These are phyloP conservation scores for Schizaphis graminum DNA, from an alignment of 2,888 invertebrate species.

Conservation along the genomic window DNA sequence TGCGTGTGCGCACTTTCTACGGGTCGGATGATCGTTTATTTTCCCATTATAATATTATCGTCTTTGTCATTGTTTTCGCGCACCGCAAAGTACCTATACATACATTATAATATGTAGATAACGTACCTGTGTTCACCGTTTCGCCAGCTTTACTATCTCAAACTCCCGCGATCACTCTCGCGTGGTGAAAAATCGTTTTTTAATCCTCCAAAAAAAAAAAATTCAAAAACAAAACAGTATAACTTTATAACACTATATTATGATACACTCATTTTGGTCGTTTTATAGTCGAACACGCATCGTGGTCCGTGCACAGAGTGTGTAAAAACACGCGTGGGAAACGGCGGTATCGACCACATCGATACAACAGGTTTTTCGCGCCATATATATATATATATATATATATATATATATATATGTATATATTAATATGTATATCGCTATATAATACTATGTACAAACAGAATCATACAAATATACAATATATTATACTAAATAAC, in stretches of 20 bases:
- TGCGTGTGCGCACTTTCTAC: constrained; percentile 42
- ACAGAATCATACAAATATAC: neutral
- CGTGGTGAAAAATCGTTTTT: constrained; percentile 42
- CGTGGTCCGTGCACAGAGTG: too few species aligned
- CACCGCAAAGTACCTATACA: neutral
- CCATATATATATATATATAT: neutral
- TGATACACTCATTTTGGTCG: neutral
- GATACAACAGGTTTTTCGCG: neutral
- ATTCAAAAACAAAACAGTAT: neutral
- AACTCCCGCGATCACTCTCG: neutral
- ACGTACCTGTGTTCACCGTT: neutral
- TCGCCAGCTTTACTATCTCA: too few species aligned
- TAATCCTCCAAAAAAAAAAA: constrained; percentile 18
- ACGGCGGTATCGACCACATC: neutral
- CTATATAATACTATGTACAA: neutral
- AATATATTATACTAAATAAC: neutral
- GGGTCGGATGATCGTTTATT: constrained; percentile 55
- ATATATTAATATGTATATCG: neutral
- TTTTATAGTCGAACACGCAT: neutral
- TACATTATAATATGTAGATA: neutral
- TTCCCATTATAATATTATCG: constrained; percentile 19
- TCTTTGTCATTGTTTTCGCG: constrained; percentile 53
- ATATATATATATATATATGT: neutral
- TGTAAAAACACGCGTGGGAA: constrained; percentile 36
- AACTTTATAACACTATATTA: neutral